Conservation (phyloP, 2,113 vertebrate species). For the Siphamia tubifer region DNA sequence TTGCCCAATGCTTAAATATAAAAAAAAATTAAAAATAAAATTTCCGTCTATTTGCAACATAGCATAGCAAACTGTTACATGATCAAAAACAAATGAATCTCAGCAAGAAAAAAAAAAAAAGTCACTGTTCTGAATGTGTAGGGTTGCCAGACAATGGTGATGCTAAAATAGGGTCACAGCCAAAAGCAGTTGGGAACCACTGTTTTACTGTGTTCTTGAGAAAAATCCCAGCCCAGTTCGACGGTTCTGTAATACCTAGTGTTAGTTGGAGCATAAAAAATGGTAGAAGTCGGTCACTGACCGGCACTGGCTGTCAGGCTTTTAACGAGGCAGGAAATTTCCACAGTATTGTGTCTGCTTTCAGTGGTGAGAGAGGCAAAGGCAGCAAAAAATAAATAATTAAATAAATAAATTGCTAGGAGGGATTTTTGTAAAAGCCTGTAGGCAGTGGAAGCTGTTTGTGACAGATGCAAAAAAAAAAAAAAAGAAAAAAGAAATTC, state of each 20-base stretch:
- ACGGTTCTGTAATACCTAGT: background rate
- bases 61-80: too few species aligned
- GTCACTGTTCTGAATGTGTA: too few species aligned
- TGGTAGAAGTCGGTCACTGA: slow-evolving; percentile 32
- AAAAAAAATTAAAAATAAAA: too few species aligned
- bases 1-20: too few species aligned
- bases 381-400: background rate
- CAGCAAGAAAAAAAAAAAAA: too few species aligned
- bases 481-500: background rate
- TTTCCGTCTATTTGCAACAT: too few species aligned
- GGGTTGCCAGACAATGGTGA: too few species aligned
- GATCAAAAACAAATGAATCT: too few species aligned
- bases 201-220: too few species aligned
- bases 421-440: slow-evolving; percentile 15
- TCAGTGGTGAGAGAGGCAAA: slow-evolving; percentile 3
- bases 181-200: too few species aligned
- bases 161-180: too few species aligned
- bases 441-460: background rate
- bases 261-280: slow-evolving; percentile 22
- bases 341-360: background rate
- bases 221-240: background rate
- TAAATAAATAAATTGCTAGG: background rate
- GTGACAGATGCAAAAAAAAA: background rate
- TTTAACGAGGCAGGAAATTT: slow-evolving; percentile 26
- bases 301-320: slow-evolving; percentile 16